Evolutionary conservation across 2,888 invertebrate genomes (phyloP).

Genomic region (Drosophila birchii): DNA sequence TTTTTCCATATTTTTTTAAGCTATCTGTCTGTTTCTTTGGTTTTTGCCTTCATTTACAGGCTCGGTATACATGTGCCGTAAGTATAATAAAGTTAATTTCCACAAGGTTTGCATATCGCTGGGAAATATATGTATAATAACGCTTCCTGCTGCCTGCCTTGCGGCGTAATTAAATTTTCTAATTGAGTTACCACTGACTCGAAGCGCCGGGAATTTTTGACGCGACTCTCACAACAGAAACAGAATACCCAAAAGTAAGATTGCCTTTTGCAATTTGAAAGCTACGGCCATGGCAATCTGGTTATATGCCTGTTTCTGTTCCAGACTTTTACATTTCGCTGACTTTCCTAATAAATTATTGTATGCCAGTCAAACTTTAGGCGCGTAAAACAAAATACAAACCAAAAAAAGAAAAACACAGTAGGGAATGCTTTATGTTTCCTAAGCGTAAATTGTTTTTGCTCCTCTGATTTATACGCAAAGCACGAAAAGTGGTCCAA

Average conservation of each 20-base stretch:
- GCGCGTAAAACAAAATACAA: constrained; percentile 44
- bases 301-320: constrained; percentile 16
- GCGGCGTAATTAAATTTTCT: constrained; percentile 68
- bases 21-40: neutral
- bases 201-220: constrained; percentile 23
- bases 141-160: constrained; percentile 8
- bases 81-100: constrained; percentile 28
- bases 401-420: constrained; percentile 42
- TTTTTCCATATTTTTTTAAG: constrained; percentile 7
- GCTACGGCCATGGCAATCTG: constrained; percentile 36
- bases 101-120: constrained; percentile 52
- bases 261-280: constrained; percentile 59
- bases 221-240: constrained; percentile 29
- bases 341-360: constrained; percentile 70
- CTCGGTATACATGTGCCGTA: constrained; percentile 7
- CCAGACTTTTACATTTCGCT: constrained; percentile 45
- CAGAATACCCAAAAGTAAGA: constrained; percentile 25
- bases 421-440: constrained; percentile 61
- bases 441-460: constrained; percentile 67
- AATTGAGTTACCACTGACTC: constrained; percentile 59
- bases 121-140: constrained; percentile 20
- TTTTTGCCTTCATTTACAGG: neutral
- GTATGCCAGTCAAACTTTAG: constrained; percentile 49
- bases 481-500: constrained; percentile 49
- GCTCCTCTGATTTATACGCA: constrained; percentile 67